Evolutionary conservation across 2,888 invertebrate genomes (phyloP), one percentile per base, ranked within the genome.

Genomic region (Dasysyrphus tricinctus): DNA sequence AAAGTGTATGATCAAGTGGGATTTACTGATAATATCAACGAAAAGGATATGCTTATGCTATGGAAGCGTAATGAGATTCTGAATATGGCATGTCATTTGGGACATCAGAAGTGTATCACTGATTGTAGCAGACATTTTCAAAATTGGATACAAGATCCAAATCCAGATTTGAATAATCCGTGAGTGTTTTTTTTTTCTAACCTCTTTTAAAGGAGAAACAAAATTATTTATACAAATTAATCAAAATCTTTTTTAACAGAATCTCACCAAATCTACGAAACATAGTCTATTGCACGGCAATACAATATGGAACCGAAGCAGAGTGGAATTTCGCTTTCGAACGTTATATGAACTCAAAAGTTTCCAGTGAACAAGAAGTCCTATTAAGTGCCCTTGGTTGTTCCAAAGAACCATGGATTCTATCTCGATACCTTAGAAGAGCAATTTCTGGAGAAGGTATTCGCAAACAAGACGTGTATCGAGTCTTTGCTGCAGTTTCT

Each of bases 261-360:
- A 97, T 98, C 88, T 95, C 97, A 32, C 96, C 97, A 0, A 97
- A 98, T 91, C 92, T 98, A 49, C 96, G 97, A 63, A 94, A 94
- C 34, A 95, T 96, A 0, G 96, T 98, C 0, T 98, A 98, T 92
- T 98, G 98, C 90, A 95, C 96, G 2, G 98, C 97, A 0, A 95
- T 98, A 8, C 94, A 95, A 76, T 94, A 96, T 11, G 98, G 98
- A 0, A 96, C 96, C 0, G 95, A 96, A 88, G 93, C 94, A 0
- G 97, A 98, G 90, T 98, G 98, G 98, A 95, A 96, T 87, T 98
- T 98, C 91, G 96, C 96, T 0, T 97, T 97, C 95, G 94, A 96
- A 61, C 94, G 96, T 39, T 98, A 97, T 91, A 91, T 94, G 47
- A 94, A 94, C 5, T 95, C 97, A 2, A 96, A 96, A 88, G 95